Base-by-base conservation (phyloP, 2,113 vertebrate species). In the Labeo rohita region DNA sequence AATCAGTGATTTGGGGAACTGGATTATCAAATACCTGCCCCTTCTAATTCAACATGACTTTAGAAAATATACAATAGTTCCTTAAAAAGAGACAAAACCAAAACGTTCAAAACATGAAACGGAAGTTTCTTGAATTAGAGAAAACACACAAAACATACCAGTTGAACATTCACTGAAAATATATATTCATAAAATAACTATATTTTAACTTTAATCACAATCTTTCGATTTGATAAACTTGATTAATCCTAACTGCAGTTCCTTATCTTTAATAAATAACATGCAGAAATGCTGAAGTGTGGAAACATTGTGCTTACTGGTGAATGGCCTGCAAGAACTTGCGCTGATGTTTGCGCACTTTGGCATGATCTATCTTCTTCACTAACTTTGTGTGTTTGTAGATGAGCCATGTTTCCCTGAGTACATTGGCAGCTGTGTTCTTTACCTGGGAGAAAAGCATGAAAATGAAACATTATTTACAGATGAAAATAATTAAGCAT, bases 261-360 rank as follows among this genome's bases (percentile, higher is more conserved):
- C 66, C 50, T 39, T 79, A 61, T 23, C 1, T 50, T 81, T 1
- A 63, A 65, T 80, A 80, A 80, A 65, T 23, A 45, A 36, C 52
- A 36, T 43, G 78, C 39, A 65, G 28, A 65, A 65, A 65, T 1
- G 15, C 21, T 3, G 59, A 65, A 47, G n/a, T 23, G 59, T 39
- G 39, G 21, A 65, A 65, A 65, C 79, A 16, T 3, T 45, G 34
- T 83, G 98, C 97, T 94, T 96, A 99, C 97, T 99, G 96, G 94
- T 99, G 97, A 89, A 99, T 99, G 92, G 98, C 97, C 94, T 99
- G 97, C 88, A 99, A 96, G 96, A 99, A 99, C 95, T 99, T 98
- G 91, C 97, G 97, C 94, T 99, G 97, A 94, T 99, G 97, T 94
- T 96, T 97, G 89, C 98, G 97, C 80, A 98, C 97, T 93, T 94